A percentile compares a stretch with the other conserved stretches of the same genome.
These are phyloP conservation scores for Bombylius discolor DNA, from an alignment of 2,888 invertebrate species.

Conservation along the genomic window DNA sequence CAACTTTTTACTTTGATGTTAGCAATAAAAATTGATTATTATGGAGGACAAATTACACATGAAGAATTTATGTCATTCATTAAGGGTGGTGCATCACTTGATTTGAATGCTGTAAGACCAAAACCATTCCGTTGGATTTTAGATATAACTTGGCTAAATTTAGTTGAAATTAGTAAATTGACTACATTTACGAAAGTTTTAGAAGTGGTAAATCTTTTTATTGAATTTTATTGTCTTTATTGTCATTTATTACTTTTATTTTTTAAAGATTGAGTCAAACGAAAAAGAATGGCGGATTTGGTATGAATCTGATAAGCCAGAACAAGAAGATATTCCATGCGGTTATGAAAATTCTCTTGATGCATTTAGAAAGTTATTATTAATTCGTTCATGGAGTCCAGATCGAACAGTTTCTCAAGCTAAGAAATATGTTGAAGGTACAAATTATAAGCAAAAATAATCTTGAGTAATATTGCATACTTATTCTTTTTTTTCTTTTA, in stretches of 20 bases:
- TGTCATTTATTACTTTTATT: not conserved
- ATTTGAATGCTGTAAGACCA: slow-evolving; percentile 80
- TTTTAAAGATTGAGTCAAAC: slow-evolving; percentile 57
- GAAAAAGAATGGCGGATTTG: slow-evolving; percentile 81
- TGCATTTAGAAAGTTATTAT: slow-evolving; percentile 73
- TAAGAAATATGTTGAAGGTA: slow-evolving; percentile 75
- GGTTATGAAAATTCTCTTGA: slow-evolving; percentile 77
- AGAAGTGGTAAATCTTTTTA: slow-evolving; percentile 29
- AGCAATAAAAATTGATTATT: slow-evolving; percentile 88
- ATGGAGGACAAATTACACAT: slow-evolving; percentile 65
- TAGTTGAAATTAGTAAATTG: slow-evolving; percentile 84
- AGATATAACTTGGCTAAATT: slow-evolving; percentile 91
- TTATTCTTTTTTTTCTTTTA: too few relatives aligned
- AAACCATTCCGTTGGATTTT: slow-evolving; percentile 92
- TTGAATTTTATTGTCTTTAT: not conserved
- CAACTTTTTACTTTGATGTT: slow-evolving; percentile 85
- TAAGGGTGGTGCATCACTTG: slow-evolving; percentile 90
- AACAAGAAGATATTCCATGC: slow-evolving; percentile 81
- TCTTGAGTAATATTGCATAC: too few relatives aligned
- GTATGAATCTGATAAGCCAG: slow-evolving; percentile 89
- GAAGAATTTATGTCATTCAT: slow-evolving; percentile 92
- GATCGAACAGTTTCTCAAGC: slow-evolving; percentile 90
- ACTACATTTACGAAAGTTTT: slow-evolving; percentile 67
- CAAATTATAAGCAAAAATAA: not conserved
- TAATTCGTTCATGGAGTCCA: slow-evolving; percentile 89